These are phyloP conservation scores for Labeo rohita DNA, from an alignment of 2,113 vertebrate species.

Conservation along the genomic window DNA sequence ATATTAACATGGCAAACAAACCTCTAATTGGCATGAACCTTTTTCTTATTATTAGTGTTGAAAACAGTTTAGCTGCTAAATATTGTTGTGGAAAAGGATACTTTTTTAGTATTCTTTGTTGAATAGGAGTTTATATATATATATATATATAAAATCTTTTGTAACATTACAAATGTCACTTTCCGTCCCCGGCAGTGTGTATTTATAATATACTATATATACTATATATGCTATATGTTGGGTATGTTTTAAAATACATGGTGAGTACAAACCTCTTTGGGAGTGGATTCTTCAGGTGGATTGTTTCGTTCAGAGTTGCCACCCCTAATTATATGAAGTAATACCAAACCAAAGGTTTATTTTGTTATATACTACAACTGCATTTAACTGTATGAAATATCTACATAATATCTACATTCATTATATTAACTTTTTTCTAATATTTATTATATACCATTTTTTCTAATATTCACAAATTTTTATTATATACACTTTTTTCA, in stretches of 20 bases:
- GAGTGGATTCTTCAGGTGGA: slow-evolving; percentile 7
- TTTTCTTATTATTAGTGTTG: background rate
- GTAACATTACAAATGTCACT: too few species aligned
- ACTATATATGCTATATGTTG: background rate
- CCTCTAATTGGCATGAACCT: background rate
- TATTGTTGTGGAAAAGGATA: background rate
- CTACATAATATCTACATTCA: background rate
- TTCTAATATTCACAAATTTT: background rate
- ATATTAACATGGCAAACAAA: background rate
- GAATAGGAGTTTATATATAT: background rate
- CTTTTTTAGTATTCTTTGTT: background rate
- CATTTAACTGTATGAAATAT: background rate
- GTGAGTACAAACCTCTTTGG: background rate
- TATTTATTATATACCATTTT: too few species aligned
- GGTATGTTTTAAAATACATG: background rate
- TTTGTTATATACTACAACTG: background rate
- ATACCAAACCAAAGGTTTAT: slow-evolving; percentile 11
- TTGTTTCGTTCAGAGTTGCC: background rate
- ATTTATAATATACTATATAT: background rate
- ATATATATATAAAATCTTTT: too few species aligned
- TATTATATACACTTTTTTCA: background rate
- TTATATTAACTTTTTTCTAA: background rate
- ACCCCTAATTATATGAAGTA: slow-evolving; percentile 26
- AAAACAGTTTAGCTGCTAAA: background rate
- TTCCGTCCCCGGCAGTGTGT: background rate